Evolutionary conservation across 1,140 invertebrate genomes (phyloP).

Genomic region (Solenopsis invicta): DNA sequence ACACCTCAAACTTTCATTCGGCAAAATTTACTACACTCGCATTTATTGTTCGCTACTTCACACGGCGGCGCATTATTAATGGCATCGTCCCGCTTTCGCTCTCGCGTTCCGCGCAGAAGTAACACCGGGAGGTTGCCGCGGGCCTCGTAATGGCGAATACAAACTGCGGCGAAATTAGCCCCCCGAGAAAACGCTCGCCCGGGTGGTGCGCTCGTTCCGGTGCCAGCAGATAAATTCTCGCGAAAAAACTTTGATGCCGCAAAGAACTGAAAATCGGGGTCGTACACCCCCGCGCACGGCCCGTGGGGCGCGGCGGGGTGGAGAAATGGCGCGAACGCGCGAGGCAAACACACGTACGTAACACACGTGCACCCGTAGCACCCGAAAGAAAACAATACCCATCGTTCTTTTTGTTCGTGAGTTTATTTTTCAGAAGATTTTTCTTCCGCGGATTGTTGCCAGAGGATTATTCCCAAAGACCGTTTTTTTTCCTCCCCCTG

Average conservation of each 20-base stretch:
- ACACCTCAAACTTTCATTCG: conserved; percentile 31
- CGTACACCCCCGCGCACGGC: conserved; percentile 14
- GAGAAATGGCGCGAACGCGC: conserved; percentile 23
- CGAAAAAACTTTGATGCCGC: conserved; percentile 49
- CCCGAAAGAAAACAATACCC: conserved; percentile 47
- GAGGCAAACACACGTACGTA: not conserved
- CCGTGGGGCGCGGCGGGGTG: not conserved
- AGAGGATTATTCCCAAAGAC: conserved; percentile 24
- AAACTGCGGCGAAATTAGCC: conserved; percentile 64
- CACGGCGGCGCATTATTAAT: conserved; percentile 49
- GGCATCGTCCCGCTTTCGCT: conserved; percentile 11
- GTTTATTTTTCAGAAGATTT: conserved; percentile 50
- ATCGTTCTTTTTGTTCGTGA: conserved; percentile 37
- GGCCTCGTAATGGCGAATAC: conserved; percentile 57
- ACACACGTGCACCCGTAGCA: not conserved
- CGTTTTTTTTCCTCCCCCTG: not conserved
- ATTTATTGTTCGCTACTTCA: conserved; percentile 29
- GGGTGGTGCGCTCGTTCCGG: conserved; percentile 38
- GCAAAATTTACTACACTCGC: conserved; percentile 33
- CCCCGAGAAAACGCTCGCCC: conserved; percentile 47
- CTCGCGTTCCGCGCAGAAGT: not conserved
- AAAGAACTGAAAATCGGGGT: conserved; percentile 59
- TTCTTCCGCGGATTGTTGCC: conserved; percentile 43
- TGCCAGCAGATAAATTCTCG: conserved; percentile 51
- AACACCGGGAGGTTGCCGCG: conserved; percentile 8